Evolutionary conservation across 2,888 invertebrate species (phyloP), one percentile per base, ranked within the genome.

Genomic region (Epinotia demarniana): DNA sequence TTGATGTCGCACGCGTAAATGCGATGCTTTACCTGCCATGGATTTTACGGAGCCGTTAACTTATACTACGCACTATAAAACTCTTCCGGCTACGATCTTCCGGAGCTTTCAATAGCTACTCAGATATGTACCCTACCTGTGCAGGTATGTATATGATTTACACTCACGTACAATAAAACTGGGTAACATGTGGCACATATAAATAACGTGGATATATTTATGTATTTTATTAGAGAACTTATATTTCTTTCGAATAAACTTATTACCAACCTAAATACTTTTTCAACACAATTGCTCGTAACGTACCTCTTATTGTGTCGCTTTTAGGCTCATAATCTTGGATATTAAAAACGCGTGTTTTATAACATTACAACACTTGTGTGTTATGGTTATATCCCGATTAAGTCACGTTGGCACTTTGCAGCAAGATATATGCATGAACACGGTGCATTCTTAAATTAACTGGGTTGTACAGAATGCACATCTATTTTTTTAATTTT

Each of bases 41-140:
- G 83, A 86, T 89, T 90, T 90, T 89, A 90, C 88, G 86, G 82
- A 82, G 85, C 87, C 89, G 83, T 90, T 88, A 90, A 89, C 85
- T 89, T 90, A 90, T 90, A 90, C 88, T 89, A 85, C 89, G 82
- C 82, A 84, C 87, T 86, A 89, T 90, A 90, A 89, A 90, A 88
- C 82, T 85, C 85, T 86, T 87, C 86, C 86, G 85, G 85, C 86
- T 86, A 83, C 85, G 85, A 83, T 86, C 82, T 82, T 78, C 80
- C 79, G 77, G 79, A 83, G 82, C 80, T 83, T 82, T 78, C 84
- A 82, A 85, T 84, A 73, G 71, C 66, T 71, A 71, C 71, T 75
- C 61, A 72, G 61, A 67, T 75, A 74, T 74, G 68, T 73, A 73
- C 73, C 62, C 62, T 49, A 61, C 60, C 63, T 43, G 18, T 53